phyloP scores from a whole-genome alignment of 64 coral and sea anemone genomes.

The Hydrozoanthus tunicans region DNA sequence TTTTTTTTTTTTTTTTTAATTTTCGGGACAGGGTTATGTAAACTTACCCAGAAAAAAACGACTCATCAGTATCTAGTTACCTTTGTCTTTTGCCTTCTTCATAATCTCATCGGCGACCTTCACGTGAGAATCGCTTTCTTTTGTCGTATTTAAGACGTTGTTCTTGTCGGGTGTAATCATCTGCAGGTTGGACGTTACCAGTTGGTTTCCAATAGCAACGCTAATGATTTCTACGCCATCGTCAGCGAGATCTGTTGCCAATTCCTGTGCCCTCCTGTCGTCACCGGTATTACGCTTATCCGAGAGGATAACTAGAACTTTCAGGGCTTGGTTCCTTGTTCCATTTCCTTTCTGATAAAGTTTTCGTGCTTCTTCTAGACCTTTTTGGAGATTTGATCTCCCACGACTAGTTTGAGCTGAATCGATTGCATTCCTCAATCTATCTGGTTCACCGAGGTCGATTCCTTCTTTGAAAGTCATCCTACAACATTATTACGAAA shows the following conservation, averaged over 20 bases:
- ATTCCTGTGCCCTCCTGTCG: not conserved
- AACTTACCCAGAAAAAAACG: not conserved
- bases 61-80: not conserved
- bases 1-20: not conserved
- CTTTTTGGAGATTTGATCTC: conserved; percentile 38
- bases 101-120: conserved; percentile 40
- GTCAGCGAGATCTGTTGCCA: conserved; percentile 20
- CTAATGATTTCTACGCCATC: conserved; percentile 49
- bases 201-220: conserved; percentile 34
- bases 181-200: not conserved
- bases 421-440: conserved; percentile 17
- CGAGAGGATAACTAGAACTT: conserved; percentile 25
- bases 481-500: not conserved
- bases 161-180: not conserved
- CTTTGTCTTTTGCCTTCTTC: conserved; percentile 26
- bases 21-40: too few species aligned
- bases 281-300: conserved; percentile 41
- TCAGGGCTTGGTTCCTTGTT: not conserved
- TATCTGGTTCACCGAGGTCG: not conserved
- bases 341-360: conserved; percentile 3
- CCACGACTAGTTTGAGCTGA: conserved; percentile 6
- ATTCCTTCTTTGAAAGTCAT: conserved; percentile 43
- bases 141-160: conserved; percentile 21
- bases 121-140: conserved; percentile 26
- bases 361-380: conserved; percentile 34